Percentiles rank a stretch among this genome's conserved stretches.
Conservation (phyloP, 2,888 invertebrate genomes). For the Protonemura montana region DNA sequence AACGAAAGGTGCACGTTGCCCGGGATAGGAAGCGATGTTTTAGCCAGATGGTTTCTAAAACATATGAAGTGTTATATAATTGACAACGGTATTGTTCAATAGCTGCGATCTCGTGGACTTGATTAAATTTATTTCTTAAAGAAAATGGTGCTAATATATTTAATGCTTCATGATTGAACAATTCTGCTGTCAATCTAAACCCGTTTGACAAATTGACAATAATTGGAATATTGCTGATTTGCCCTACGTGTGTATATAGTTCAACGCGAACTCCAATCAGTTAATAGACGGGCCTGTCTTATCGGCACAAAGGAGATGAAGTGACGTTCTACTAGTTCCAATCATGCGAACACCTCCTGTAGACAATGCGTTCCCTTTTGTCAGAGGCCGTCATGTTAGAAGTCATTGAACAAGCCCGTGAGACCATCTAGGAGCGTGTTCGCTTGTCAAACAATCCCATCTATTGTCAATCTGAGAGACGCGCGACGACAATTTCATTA, state of each 20-base stretch:
- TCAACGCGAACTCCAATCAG: neutral
- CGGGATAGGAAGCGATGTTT: neutral
- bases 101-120: neutral
- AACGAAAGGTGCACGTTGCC: neutral
- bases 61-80: neutral
- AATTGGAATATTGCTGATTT: conserved; percentile 12
- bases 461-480: conserved; percentile 19
- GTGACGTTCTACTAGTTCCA: neutral
- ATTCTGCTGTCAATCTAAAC: neutral
- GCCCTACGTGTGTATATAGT: neutral
- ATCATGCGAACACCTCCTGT: neutral
- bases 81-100: neutral
- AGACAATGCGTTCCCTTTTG: neutral
- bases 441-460: conserved; percentile 22
- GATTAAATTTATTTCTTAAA: neutral
- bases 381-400: neutral
- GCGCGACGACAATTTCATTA: conserved; percentile 37
- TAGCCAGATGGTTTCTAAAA: neutral
- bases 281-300: neutral
- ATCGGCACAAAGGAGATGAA: conserved; percentile 7
- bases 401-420: neutral
- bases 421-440: neutral
- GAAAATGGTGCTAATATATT: neutral
- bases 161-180: neutral
- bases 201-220: neutral